Percentiles rank a stretch among this genome's conserved stretches.
phyloP scores from a whole-genome alignment of 2,113 vertebrate species.

The Nycticebus coucang region DNA sequence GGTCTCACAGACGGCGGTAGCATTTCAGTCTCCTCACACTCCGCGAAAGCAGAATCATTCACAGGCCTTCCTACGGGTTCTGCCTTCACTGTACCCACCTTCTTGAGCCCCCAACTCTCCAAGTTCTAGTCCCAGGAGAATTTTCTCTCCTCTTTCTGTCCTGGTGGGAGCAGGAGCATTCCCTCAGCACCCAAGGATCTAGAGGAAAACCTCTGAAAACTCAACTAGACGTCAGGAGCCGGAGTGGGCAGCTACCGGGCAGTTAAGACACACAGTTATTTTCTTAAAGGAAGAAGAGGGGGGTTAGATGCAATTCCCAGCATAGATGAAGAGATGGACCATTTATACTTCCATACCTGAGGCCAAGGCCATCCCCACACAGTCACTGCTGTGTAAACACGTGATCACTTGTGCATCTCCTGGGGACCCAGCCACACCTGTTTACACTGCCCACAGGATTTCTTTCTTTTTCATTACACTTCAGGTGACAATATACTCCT shows the following conservation, averaged over 20 bases:
- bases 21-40: background rate
- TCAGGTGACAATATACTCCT: background rate
- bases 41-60: background rate
- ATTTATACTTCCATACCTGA: background rate
- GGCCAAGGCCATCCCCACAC: background rate
- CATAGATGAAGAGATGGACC: background rate
- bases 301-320: background rate
- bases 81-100: background rate
- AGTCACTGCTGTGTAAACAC: background rate
- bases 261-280: background rate
- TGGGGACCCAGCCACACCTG: background rate
- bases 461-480: background rate
- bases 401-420: fast-evolving
- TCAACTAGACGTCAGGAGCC: background rate
- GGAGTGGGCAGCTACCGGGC: background rate
- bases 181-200: background rate
- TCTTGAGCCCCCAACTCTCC: background rate
- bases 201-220: slow-evolving; percentile 40
- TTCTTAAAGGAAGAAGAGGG: slow-evolving; percentile 1
- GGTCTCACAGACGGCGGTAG: background rate
- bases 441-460: background rate
- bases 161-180: slow-evolving; percentile 67
- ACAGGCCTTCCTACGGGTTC: background rate
- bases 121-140: background rate
- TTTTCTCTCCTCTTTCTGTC: slow-evolving; percentile 60